phyloP scores from a whole-genome alignment of 2,888 invertebrate species.

The Glaucopsyche alexis region DNA sequence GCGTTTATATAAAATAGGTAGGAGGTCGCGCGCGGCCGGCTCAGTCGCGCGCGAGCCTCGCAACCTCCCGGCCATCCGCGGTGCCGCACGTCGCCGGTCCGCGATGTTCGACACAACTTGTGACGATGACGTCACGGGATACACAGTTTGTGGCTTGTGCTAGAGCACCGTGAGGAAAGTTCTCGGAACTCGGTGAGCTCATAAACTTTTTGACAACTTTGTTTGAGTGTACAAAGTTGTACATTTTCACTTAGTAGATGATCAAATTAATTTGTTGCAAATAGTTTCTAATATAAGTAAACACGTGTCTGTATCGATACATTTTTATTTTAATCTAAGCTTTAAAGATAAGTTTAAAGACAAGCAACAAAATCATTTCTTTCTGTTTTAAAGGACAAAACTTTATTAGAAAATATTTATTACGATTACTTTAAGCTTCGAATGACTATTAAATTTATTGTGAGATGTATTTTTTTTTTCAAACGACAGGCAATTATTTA shows the following conservation, averaged over 20 bases:
- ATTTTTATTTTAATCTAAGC: no score
- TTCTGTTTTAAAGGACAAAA: not conserved
- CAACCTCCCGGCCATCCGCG: conserved; percentile 45
- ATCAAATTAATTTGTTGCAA: not conserved
- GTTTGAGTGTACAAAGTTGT: no score
- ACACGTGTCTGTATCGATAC: no score
- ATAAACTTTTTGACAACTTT: conserved; percentile 33
- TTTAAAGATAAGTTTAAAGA: no score
- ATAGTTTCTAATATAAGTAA: no score
- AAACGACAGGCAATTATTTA: no score
- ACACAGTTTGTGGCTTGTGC: conserved; percentile 33
- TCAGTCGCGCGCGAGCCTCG: conserved; percentile 67
- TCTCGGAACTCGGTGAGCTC: conserved; percentile 39
- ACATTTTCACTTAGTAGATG: not conserved
- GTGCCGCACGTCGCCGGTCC: conserved; percentile 42
- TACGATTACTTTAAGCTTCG: no score
- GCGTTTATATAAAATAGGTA: conserved; percentile 73
- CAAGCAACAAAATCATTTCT: no score
- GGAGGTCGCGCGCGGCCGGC: conserved; percentile 55
- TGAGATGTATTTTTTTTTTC: no score
- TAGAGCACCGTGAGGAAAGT: conserved; percentile 30
- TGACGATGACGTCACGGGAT: conserved; percentile 31
- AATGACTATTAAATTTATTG: no score
- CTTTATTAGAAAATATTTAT: no score
- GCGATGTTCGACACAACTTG: conserved; percentile 32